These are phyloP conservation scores for Cyanoliseus patagonus DNA, from an alignment of 2,113 vertebrate species.

Conservation along the genomic window DNA sequence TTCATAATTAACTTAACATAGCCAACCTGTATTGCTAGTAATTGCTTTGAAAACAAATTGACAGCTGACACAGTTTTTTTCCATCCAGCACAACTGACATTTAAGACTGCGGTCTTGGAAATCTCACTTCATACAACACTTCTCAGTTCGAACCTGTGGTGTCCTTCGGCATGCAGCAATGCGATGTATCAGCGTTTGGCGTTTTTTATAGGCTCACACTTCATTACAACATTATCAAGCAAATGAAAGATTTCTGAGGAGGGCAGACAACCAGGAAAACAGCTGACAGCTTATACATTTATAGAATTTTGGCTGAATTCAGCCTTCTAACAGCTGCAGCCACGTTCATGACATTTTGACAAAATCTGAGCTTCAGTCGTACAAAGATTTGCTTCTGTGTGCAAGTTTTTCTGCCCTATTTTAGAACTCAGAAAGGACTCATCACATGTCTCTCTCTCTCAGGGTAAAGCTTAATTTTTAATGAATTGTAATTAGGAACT, in stretches of 20 bases:
- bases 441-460: neutral
- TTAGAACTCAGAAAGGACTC: constrained; percentile 12
- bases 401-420: constrained; percentile 26
- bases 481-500: constrained; percentile 19
- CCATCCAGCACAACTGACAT: neutral
- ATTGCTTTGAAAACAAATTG: neutral
- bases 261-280: neutral
- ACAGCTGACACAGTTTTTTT: neutral
- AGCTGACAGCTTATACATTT: neutral
- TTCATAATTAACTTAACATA: neutral
- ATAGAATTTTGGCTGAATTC: neutral
- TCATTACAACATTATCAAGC: neutral
- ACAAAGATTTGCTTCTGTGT: neutral
- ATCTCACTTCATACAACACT: fast-evolving
- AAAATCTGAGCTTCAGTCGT: neutral
- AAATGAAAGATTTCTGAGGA: neutral
- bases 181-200: neutral
- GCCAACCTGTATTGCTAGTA: neutral
- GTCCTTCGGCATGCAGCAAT: neutral
- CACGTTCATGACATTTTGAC: neutral
- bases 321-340: constrained; percentile 24
- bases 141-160: neutral
- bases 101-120: fast-evolving
- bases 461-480: constrained; percentile 33
- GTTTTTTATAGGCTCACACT: neutral